Evolutionary conservation across 2,888 invertebrate species (phyloP), one percentile per base, ranked within the genome.

Genomic region (Macroteleia sp.): DNA sequence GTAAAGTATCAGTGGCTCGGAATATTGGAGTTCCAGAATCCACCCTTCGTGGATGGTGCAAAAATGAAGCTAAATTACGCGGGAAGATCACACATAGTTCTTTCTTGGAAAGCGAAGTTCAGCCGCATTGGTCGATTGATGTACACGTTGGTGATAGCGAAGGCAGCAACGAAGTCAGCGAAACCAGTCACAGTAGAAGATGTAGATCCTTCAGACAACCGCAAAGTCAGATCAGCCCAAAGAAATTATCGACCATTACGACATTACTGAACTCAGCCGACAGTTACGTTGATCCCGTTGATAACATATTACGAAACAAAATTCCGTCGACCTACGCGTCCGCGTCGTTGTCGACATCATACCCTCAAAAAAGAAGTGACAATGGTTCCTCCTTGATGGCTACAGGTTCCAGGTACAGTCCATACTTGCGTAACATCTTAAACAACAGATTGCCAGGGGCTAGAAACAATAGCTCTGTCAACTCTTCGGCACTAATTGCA

Each of bases 21-120:
- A 96, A 96, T 89, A 96, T 96, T 87, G 96, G 96, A 30, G 96
- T 97, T 14, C 96, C 97, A 0, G 97, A 97, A 91, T 96, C 96
- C 1, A 97, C 97, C 6, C 92, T 97, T 12, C 93, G 97, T 2
- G 97, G 97, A 70, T 97, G 97, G 97, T 97, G 96, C 92, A 97
- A 97, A 91, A 96, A 96, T 88, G 96, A 96, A 88, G 95, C 95
- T 85, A 96, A 96, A 90, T 92, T 94, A 2, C 91, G 95, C 81
- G 94, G 95, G 88, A 8, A 86, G 87, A 0, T 46, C 0, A 67
- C 54, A 28, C 10, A 54, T 0, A 41, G 54, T 3, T 61, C 54
- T 2, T 62, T 62, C 0, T 87, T 88, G 1, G 75, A 70, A 25
- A 64, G 76, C 34, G 76, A 76, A 1, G 76, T 52, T 0, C 69